Evolutionary conservation across 2,888 invertebrate genomes (phyloP).

Genomic region (Cheilosia vernalis): DNA sequence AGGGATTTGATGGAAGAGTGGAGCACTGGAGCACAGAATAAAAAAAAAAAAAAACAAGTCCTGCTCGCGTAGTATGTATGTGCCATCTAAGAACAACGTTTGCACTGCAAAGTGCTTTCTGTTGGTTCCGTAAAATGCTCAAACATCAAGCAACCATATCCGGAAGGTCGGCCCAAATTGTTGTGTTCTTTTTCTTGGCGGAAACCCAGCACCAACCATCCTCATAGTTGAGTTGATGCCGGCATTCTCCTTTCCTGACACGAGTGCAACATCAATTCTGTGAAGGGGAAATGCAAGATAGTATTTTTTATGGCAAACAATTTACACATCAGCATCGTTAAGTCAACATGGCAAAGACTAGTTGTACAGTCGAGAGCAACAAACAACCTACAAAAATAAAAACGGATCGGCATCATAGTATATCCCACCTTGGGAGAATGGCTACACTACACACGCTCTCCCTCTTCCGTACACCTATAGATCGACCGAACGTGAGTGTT

Average conservation of each 20-base stretch:
- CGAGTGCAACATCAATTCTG: constrained; percentile 52
- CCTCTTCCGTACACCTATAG: no score
- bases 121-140: constrained; percentile 53
- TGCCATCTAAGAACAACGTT: constrained; percentile 42
- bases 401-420: neutral
- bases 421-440: constrained; percentile 21
- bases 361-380: constrained; percentile 36
- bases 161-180: constrained; percentile 48
- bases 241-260: constrained; percentile 34
- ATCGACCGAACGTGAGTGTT: no score
- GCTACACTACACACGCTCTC: neutral
- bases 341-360: constrained; percentile 56
- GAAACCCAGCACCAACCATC: constrained; percentile 13
- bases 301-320: constrained; percentile 66
- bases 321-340: constrained; percentile 69
- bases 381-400: constrained; percentile 13
- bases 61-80: neutral
- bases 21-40: neutral
- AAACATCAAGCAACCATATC: constrained; percentile 49
- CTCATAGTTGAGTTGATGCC: constrained; percentile 3
- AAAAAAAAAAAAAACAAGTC: neutral
- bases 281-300: constrained; percentile 32
- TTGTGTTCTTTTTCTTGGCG: constrained; percentile 24
- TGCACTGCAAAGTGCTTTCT: constrained; percentile 50
- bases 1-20: constrained; percentile 9